A percentile compares a stretch with the other conserved stretches of the same genome.
Evolutionary conservation across 2,113 vertebrate genomes (phyloP).

Genomic region (Eulemur rufifrons): DNA sequence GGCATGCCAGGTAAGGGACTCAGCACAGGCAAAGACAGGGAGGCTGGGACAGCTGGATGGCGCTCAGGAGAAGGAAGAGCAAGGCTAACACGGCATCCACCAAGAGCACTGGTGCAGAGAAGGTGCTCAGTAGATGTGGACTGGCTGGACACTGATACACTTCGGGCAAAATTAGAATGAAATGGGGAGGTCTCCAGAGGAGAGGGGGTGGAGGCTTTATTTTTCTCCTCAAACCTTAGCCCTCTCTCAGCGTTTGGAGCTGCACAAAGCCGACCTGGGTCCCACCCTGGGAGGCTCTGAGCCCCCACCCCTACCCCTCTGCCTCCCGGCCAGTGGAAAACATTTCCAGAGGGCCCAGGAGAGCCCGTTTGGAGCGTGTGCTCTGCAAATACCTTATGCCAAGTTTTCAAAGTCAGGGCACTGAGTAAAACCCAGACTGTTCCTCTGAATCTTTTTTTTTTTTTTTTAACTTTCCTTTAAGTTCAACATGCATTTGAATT

Average conservation of each 20-base stretch:
- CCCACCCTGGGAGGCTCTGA: constrained; percentile 58
- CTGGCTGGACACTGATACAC: rapidly evolving
- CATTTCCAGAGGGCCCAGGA: neutral
- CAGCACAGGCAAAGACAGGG: rapidly evolving
- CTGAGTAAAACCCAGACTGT: neutral
- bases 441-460: neutral
- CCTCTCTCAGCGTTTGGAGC: constrained; percentile 58
- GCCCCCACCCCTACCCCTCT: neutral
- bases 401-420: neutral
- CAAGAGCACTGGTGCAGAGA: rapidly evolving
- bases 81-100: rapidly evolving
- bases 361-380: neutral
- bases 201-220: constrained; percentile 11
- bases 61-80: rapidly evolving
- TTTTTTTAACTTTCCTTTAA: constrained; percentile 30
- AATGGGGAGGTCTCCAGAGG: constrained; percentile 51
- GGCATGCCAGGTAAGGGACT: rapidly evolving
- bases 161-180: neutral
- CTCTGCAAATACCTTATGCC: neutral
- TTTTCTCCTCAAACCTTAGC: constrained; percentile 44
- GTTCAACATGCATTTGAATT: constrained; percentile 42
- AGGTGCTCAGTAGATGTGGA: rapidly evolving
- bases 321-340: constrained; percentile 46
- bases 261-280: constrained; percentile 70
- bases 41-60: rapidly evolving